phyloP scores from a whole-genome alignment of 2,113 vertebrate species.

The Melanerpes formicivorus region DNA sequence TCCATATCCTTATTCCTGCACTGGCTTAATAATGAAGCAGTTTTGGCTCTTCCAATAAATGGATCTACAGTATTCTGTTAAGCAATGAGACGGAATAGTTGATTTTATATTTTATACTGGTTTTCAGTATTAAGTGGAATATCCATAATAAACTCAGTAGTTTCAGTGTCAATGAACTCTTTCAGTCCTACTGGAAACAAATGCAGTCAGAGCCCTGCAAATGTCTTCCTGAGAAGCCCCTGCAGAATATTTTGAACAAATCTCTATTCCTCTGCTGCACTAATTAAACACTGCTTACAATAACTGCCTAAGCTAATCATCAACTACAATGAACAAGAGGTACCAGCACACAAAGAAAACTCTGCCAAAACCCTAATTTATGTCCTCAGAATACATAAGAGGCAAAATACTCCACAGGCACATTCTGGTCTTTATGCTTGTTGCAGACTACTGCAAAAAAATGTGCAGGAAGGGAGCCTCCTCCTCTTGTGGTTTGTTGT shows the following conservation, averaged over 20 bases:
- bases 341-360: conserved; percentile 7
- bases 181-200: conserved; percentile 7
- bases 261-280: conserved; percentile 10
- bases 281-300: conserved; percentile 55
- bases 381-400: background rate
- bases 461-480: background rate
- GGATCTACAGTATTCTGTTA: background rate
- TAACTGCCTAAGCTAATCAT: conserved; percentile 42
- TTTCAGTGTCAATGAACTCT: conserved; percentile 34
- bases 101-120: background rate
- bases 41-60: background rate
- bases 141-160: background rate
- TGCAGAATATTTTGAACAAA: conserved; percentile 14
- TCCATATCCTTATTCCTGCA: background rate
- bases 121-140: conserved; percentile 17
- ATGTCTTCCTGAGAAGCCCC: background rate
- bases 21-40: background rate
- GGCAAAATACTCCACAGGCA: background rate
- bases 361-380: background rate
- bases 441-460: background rate
- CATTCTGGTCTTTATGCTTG: background rate
- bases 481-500: too few species aligned
- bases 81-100: background rate
- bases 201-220: background rate
- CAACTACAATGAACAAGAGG: conserved; percentile 9